Conservation (phyloP, 2,113 vertebrate species). For the Prunella fulvescens region DNA sequence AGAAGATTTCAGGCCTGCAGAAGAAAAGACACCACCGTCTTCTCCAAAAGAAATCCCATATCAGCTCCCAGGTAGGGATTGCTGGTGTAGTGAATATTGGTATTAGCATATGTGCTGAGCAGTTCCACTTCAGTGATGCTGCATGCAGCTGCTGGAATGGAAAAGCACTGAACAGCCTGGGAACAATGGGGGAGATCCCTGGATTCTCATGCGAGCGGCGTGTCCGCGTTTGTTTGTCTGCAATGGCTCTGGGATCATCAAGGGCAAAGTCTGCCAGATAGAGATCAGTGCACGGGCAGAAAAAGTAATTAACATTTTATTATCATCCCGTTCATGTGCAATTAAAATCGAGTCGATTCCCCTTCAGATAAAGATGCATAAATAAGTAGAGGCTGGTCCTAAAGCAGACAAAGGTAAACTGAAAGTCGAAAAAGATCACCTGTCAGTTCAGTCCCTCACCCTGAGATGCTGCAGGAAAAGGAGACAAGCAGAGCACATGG, state of each 20-base stretch:
- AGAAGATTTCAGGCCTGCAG: background rate
- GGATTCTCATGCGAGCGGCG: background rate
- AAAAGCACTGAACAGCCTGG: background rate
- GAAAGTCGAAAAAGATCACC: background rate
- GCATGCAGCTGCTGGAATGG: slow-evolving; percentile 2
- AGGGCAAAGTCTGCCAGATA: slow-evolving; percentile 52
- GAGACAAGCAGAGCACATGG: background rate
- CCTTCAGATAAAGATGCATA: slow-evolving; percentile 42
- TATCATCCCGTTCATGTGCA: slow-evolving; percentile 4
- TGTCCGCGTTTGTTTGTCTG: background rate
- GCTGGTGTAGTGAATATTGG: background rate
- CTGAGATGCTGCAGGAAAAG: background rate
- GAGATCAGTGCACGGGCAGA: slow-evolving; percentile 27
- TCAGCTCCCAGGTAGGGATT: background rate
- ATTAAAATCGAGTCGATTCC: slow-evolving; percentile 47
- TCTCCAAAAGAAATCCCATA: background rate
- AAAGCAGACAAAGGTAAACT: slow-evolving; percentile 9
- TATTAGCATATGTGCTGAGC: background rate
- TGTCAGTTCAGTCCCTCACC: background rate
- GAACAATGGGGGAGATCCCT: background rate
- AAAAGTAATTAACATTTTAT: slow-evolving; percentile 60
- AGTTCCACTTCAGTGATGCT: background rate
- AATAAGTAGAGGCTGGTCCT: slow-evolving; percentile 22
- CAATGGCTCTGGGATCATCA: background rate
- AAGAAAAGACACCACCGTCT: background rate